Evolutionary conservation across 2,113 vertebrate genomes (phyloP).

Genomic region (Alaudala cheleensis): DNA sequence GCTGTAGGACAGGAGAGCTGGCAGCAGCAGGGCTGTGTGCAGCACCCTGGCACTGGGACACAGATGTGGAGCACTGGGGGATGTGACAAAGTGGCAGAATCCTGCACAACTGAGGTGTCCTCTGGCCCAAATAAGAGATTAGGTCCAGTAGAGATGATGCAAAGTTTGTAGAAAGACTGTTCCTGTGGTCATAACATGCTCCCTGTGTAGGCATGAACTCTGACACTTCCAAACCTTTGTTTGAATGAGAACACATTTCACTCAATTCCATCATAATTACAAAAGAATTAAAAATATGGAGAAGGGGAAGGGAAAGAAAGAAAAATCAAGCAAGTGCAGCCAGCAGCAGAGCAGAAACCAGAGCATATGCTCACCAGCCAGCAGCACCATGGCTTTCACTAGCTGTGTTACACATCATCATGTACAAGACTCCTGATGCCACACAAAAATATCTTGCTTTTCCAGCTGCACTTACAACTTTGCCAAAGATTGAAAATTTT

Average conservation of each 20-base stretch:
- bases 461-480: background rate
- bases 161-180: background rate
- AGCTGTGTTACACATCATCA: background rate
- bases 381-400: background rate
- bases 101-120: background rate
- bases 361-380: background rate
- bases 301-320: background rate
- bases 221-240: background rate
- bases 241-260: background rate
- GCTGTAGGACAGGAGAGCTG: background rate
- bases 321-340: background rate
- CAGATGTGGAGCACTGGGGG: background rate
- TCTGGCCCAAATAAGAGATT: background rate
- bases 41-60: background rate
- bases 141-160: background rate
- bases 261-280: background rate
- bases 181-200: background rate
- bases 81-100: rapidly evolving
- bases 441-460: background rate
- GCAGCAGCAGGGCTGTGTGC: background rate
- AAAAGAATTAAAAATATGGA: background rate
- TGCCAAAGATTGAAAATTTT: background rate
- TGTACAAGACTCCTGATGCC: background rate
- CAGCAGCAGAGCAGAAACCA: background rate
- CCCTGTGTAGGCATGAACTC: rapidly evolving